phyloP scores from a whole-genome alignment of 2,113 vertebrate genomes.

The Nycticryphes semicollaris region DNA sequence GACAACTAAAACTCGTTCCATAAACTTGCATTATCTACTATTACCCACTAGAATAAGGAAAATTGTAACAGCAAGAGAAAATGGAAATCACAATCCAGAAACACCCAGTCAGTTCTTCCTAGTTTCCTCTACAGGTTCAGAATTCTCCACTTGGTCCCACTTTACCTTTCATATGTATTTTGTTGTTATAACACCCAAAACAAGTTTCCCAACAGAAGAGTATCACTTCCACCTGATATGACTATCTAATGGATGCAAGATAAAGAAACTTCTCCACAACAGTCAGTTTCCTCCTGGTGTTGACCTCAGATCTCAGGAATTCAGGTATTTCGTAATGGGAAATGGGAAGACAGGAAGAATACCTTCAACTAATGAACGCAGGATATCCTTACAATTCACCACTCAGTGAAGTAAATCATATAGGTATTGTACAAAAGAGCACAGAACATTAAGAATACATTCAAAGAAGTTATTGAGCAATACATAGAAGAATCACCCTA shows the following conservation, averaged over 20 bases:
- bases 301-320: neutral
- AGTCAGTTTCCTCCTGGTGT: neutral
- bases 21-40: neutral
- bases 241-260: neutral
- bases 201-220: neutral
- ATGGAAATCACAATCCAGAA: neutral
- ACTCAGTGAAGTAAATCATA: neutral
- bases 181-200: neutral
- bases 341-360: neutral
- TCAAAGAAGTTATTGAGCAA: neutral
- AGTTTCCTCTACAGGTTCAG: neutral
- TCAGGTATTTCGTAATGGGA: neutral
- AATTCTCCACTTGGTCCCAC: neutral
- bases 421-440: neutral
- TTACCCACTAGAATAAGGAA: neutral
- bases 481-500: neutral
- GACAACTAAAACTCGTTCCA: neutral
- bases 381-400: neutral
- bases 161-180: neutral
- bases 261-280: neutral
- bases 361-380: neutral
- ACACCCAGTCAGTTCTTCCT: neutral
- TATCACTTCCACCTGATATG: neutral
- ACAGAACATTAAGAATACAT: neutral
- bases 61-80: neutral